These are phyloP conservation scores for Spilosoma lubricipeda DNA, from an alignment of 2,888 invertebrate species.

Conservation along the genomic window DNA sequence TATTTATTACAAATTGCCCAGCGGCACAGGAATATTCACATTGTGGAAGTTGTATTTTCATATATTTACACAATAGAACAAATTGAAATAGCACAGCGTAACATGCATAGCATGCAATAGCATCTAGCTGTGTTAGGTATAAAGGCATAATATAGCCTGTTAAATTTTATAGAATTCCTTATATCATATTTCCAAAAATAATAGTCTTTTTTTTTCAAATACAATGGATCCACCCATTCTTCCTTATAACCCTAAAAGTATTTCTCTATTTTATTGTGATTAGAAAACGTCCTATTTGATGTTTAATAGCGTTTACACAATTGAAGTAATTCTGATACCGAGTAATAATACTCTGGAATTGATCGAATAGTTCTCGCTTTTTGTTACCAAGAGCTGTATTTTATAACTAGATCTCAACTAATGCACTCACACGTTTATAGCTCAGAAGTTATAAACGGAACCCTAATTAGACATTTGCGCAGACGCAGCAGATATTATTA, in stretches of 20 bases:
- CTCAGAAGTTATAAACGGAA: constrained; percentile 35
- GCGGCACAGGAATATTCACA: no score
- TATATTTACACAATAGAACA: no score
- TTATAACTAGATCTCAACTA: constrained; percentile 8
- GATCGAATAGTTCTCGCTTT: background rate
- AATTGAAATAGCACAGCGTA: no score
- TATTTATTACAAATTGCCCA: no score
- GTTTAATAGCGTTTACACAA: background rate
- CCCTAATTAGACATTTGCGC: constrained; percentile 41
- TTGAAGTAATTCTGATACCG: background rate
- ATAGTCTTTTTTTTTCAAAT: background rate
- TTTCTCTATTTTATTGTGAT: background rate
- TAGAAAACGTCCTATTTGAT: background rate
- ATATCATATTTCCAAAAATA: no score
- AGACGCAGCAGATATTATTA: constrained; percentile 16
- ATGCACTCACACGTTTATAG: constrained; percentile 12
- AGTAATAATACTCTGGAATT: background rate
- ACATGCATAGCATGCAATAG: no score
- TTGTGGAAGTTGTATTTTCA: no score
- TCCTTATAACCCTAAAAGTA: background rate
- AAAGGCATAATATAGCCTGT: no score
- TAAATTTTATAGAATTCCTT: no score
- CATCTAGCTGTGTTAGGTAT: no score
- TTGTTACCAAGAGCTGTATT: constrained; percentile 9
- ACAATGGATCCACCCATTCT: background rate